Evolutionary conservation across 2,888 invertebrate species (phyloP), one percentile per base, ranked within the genome.

Genomic region (Geotrupes spiniger): DNA sequence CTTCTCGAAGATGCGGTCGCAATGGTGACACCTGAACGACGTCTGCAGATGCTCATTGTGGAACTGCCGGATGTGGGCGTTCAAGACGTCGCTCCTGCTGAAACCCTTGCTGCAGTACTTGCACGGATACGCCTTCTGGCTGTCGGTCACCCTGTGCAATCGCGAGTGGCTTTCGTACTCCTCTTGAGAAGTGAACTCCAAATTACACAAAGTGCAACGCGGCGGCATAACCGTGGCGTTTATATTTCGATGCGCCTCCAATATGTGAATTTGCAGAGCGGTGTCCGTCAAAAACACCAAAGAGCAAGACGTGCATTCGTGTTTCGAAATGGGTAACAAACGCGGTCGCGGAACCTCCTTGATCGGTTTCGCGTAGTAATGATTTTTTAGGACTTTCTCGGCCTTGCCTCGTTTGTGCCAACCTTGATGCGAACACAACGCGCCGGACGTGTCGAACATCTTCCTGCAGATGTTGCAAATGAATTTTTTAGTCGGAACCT

Each of bases 401-500:
- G 77, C 76, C 2, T 78, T 79, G 63, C 60, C 76, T 57, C 68
- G 78, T 70, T 71, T 82, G 72, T 71, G 84, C 82, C 66, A 84
- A 62, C 76, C 82, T 69, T 66, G 79, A 69, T 79, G 85, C 66
- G 73, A 83, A 45, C 80, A 80, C 36, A 85, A 64, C 10, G 84
- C 84, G 3, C 77, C 68, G 1, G 80, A 77, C 0, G 81, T 80
- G 49, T 73, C 75, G 47, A 84, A 78, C 0, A 74, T 74, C 60
- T 84, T 85, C 1, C 79, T 79, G 57, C 85, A 86, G 36, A 84
- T 74, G 57, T 79, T 79, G 57, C 85, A 85, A 60, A 77, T 75
- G 60, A 79, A 78, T 21, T 54, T 60, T 2, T 46, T 51, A 10
- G 54, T 50, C 1, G 49, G 39, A 41, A 54, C 58, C 2, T 63